Evolutionary conservation across 2,888 invertebrate species (phyloP), one percentile per base, ranked within the genome.

Genomic region (Eristalinus aeneus): DNA sequence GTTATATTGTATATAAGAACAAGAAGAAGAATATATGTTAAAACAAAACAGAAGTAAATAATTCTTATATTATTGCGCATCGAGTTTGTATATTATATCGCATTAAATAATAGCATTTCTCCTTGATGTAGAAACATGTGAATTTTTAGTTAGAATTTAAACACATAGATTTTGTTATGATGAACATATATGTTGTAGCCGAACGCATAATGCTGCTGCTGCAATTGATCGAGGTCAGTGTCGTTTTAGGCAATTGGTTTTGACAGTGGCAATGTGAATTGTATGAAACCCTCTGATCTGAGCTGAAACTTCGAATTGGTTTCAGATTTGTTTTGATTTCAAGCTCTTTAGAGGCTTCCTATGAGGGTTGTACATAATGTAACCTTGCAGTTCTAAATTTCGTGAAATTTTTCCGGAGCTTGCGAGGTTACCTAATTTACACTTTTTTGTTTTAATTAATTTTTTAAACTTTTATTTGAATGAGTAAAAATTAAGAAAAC

Each of bases 241-340:
- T 83, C 88, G 88, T 88, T 88, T 85, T 88, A 88, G 85, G 82
- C 85, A 85, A 80, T 83, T 85, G 82, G 79, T 85, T 27, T 27
- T 27, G 27, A 27, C 80, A 22, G 16, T 34, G 2, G 27, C 27
- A 27, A 27, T 27, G 27, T 27, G 27, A 27, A 12, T 46, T 32
- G n/a, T 72, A 10, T 32, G 20, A 8, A 16, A 23, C 2, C 11
- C 20, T 39, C 16, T 46, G 46, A 23, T 46, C 88, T 88, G 87
- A 65, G 71, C 82, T 89, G 78, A 78, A 68, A 16, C 16, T n/a
- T 16, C 1, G 0, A 46, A n/a, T n/a, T 46, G 39, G 34, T 34
- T 10, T 34, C 34, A 10, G 6, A 46, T 46, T 46, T 46, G 12
- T 4, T 6, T n/a, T n/a, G n/a, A n/a, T 46, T n/a, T 4, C 39